A percentile compares a stretch with the other conserved stretches of the same genome.
Conservation (phyloP, 2,113 vertebrate species). For the Hypanus sabinus region DNA sequence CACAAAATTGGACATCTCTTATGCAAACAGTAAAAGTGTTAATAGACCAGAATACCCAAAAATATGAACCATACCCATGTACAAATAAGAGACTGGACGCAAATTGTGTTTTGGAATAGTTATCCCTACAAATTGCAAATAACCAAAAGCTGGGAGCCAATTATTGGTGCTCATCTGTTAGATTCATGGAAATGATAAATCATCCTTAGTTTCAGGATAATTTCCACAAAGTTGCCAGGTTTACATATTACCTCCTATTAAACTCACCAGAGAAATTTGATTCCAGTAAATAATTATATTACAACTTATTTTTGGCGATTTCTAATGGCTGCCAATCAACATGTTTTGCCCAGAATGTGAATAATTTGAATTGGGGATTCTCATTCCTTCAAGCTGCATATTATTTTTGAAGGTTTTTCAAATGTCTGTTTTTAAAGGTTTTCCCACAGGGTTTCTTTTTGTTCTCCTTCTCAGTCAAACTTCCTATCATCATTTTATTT, state of each 20-base stretch:
- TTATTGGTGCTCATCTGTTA: not conserved
- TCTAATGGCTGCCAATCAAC: not conserved
- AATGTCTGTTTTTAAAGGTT: not conserved
- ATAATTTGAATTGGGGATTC: not conserved
- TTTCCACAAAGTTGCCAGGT: not conserved
- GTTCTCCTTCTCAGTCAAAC: not conserved
- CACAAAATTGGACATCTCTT: not conserved
- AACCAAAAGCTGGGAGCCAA: not conserved
- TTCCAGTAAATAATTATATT: not conserved
- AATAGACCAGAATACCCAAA: not conserved
- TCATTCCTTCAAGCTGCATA: not conserved
- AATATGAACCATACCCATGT: not conserved
- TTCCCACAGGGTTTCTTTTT: not conserved
- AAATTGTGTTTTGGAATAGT: not conserved
- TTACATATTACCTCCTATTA: not conserved
- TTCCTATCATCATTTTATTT: not conserved
- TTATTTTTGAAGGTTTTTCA: not conserved
- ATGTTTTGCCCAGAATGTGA: not conserved
- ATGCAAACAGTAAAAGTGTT: not conserved
- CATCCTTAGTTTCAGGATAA: not conserved
- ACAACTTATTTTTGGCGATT: not conserved
- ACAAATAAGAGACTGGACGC: not conserved
- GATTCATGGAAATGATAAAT: not conserved
- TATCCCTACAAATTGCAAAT: not conserved
- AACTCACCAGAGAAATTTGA: not conserved